Conservation (phyloP, 2,113 vertebrate genomes). For the Halichoeres trimaculatus region DNA sequence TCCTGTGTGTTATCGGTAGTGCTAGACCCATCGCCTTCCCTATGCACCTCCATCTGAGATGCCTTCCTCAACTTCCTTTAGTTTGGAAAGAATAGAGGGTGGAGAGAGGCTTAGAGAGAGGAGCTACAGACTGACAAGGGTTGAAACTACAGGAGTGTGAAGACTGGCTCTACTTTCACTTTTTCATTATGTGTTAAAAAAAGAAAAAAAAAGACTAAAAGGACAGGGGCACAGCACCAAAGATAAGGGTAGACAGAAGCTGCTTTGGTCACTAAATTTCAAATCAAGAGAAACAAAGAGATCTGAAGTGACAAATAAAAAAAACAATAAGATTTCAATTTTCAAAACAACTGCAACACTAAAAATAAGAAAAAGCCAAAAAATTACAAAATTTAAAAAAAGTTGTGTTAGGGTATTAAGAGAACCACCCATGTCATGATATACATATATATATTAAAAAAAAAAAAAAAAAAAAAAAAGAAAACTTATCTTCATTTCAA, state of each 20-base stretch:
- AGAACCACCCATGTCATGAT: background rate
- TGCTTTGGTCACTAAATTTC: no score
- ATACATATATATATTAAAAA: no score
- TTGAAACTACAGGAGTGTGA: slow-evolving; percentile 25
- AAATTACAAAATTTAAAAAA: background rate
- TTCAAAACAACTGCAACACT: no score
- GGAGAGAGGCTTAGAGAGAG: slow-evolving; percentile 75
- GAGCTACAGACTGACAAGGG: slow-evolving; percentile 23
- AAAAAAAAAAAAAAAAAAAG: no score
- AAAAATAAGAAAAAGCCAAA: background rate
- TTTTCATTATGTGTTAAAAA: no score
- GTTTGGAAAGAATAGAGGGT: slow-evolving; percentile 88
- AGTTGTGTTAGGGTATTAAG: background rate
- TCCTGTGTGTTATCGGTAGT: slow-evolving; percentile 98
- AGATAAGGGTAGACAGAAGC: no score
- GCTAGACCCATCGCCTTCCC: slow-evolving; percentile 99
- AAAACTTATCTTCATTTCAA: background rate
- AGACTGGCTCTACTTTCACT: background rate
- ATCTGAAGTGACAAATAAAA: no score
- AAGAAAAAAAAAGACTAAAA: no score
- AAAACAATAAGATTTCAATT: no score
- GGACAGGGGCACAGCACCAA: no score
- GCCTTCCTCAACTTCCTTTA: slow-evolving; percentile 99
- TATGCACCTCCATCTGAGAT: slow-evolving; percentile 97
- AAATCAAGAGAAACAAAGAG: no score